Conservation (phyloP, 2,113 vertebrate genomes). For the Scalopus aquaticus region DNA sequence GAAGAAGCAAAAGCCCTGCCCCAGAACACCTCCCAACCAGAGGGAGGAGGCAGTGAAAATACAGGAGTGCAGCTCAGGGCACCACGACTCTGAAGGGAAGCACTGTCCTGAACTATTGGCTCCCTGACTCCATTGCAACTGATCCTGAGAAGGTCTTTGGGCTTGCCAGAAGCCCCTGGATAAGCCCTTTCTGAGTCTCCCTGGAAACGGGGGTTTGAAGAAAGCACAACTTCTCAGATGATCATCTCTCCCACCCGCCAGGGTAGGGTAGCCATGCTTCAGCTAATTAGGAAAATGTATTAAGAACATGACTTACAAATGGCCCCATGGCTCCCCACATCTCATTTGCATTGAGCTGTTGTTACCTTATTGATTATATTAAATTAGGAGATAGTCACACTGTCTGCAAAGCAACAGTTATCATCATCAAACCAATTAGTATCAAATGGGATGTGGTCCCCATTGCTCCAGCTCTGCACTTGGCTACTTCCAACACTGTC, state of each 20-base stretch:
- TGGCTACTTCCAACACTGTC: conserved; percentile 14
- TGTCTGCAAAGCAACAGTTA: conserved; percentile 68
- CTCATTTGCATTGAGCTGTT: conserved; percentile 72
- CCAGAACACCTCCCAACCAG: not conserved
- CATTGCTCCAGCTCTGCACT: conserved; percentile 51
- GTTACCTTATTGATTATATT: conserved; percentile 81
- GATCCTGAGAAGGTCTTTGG: not conserved
- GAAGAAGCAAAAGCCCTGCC: not conserved
- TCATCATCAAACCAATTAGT: conserved; percentile 76
- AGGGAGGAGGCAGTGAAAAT: not conserved
- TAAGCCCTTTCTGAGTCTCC: not conserved
- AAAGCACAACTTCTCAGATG: not conserved
- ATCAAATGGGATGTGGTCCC: conserved; percentile 60
- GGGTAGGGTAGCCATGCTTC: not conserved
- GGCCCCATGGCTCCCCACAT: conserved; percentile 40
- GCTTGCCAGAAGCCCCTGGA: not conserved
- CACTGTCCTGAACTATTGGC: not conserved
- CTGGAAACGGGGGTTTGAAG: not conserved
- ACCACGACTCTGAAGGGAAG: not conserved
- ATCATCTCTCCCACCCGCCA: not conserved
- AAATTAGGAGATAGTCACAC: conserved; percentile 81
- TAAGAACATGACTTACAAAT: conserved; percentile 67
- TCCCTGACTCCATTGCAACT: not conserved
- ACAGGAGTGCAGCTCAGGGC: not conserved
- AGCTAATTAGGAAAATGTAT: conserved; percentile 69